Conservation (phyloP, 2,113 vertebrate genomes). For the Corythoichthys intestinalis region DNA sequence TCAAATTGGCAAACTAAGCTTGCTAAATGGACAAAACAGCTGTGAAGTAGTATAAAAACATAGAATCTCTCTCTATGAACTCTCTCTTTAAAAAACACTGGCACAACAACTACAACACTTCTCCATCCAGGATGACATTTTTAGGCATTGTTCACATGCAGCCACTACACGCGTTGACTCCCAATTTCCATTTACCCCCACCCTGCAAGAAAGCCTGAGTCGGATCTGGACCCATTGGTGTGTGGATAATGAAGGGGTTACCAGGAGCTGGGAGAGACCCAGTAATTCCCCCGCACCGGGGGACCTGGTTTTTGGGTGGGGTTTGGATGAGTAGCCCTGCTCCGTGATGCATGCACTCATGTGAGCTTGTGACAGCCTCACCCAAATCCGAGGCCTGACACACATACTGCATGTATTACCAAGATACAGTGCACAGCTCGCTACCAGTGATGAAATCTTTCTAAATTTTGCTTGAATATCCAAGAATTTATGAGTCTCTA, state of each 20-base stretch:
- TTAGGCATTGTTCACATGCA: slow-evolving; percentile 75
- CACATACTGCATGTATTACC: slow-evolving; percentile 61
- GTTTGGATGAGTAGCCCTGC: slow-evolving; percentile 77
- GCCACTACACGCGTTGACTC: slow-evolving; percentile 60
- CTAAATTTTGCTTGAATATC: slow-evolving; percentile 5
- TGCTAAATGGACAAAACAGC: slow-evolving; percentile 18
- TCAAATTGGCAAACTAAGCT: slow-evolving; percentile 24
- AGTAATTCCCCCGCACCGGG: slow-evolving; percentile 76
- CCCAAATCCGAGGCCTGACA: slow-evolving; percentile 72
- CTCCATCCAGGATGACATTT: slow-evolving; percentile 55
- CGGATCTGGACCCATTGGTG: slow-evolving; percentile 78
- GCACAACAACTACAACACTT: slow-evolving; percentile 48
- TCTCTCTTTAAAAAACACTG: slow-evolving; percentile 1
- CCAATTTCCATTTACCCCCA: slow-evolving; percentile 69
- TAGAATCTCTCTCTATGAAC: slow-evolving; percentile 4
- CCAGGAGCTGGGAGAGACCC: slow-evolving; percentile 77
- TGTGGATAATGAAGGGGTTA: slow-evolving; percentile 83
- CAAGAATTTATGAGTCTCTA: slow-evolving; percentile 14
- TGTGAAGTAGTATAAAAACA: background rate
- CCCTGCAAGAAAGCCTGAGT: slow-evolving; percentile 68
- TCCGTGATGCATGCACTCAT: slow-evolving; percentile 77
- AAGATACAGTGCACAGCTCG: slow-evolving; percentile 46
- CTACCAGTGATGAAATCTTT: slow-evolving; percentile 29
- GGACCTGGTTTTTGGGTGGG: slow-evolving; percentile 75
- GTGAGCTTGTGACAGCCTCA: slow-evolving; percentile 73